Conservation (phyloP, 1,140 invertebrate genomes). For the Cyphomyrmex costatus region DNA sequence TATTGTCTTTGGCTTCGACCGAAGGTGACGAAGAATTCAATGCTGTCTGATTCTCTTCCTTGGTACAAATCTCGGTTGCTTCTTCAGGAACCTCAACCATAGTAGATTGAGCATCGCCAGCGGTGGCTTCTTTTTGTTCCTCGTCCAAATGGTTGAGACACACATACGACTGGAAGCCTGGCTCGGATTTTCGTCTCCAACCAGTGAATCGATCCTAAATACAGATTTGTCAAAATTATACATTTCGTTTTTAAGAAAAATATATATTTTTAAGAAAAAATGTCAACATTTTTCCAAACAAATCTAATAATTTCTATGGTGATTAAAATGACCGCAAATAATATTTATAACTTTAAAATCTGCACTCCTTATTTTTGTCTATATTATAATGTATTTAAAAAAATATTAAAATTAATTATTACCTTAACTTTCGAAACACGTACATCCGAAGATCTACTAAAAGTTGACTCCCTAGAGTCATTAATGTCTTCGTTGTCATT, state of each 20-base stretch:
- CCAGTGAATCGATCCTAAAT: slow-evolving; percentile 86
- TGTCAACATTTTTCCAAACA: not conserved
- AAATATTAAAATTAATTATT: not conserved
- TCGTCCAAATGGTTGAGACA: slow-evolving; percentile 82
- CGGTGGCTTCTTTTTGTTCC: slow-evolving; percentile 76
- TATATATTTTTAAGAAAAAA: not conserved
- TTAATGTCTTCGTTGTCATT: slow-evolving; percentile 78
- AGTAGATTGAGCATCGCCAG: slow-evolving; percentile 53
- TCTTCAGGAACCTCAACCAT: slow-evolving; percentile 54
- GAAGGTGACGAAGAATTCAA: slow-evolving; percentile 51
- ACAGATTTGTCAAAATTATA: not conserved
- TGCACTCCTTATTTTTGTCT: not conserved
- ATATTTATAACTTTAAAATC: not conserved
- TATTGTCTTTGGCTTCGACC: slow-evolving; percentile 77
- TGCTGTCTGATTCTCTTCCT: not conserved
- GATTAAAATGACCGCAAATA: not conserved
- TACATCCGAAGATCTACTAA: slow-evolving; percentile 81
- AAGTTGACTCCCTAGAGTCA: slow-evolving; percentile 82
- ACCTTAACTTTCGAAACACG: slow-evolving; percentile 85
- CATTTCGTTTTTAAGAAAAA: no score
- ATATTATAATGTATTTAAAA: not conserved
- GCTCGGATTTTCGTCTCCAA: slow-evolving; percentile 92
- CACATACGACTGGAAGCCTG: slow-evolving; percentile 87
- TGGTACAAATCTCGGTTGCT: slow-evolving; percentile 5
- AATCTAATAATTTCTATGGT: not conserved